Evolutionary conservation across 2,113 vertebrate species (phyloP).

Genomic region (Engraulis encrasicolus): DNA sequence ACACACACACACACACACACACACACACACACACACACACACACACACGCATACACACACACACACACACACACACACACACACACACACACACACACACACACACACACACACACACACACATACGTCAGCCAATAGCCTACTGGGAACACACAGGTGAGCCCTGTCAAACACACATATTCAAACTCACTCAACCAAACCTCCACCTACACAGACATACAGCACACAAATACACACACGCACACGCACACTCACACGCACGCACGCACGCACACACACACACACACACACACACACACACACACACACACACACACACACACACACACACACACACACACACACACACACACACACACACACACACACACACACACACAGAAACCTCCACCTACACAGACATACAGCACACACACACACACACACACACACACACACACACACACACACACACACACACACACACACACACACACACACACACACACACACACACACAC

Average conservation of each 20-base stretch:
- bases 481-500: not conserved
- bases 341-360: not conserved
- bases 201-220: not conserved
- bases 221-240: too few species aligned
- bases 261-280: too few species aligned
- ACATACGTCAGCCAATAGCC: too few species aligned
- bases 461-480: not conserved
- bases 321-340: not conserved
- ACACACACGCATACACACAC: not conserved
- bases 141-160: not conserved
- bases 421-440: too few species aligned
- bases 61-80: not conserved
- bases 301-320: not conserved
- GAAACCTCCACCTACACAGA: too few species aligned
- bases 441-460: too few species aligned
- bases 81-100: constrained; percentile 35
- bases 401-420: too few species aligned
- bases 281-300: too few species aligned
- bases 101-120: not conserved
- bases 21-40: not conserved
- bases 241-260: too few species aligned
- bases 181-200: too few species aligned
- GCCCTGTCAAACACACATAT: not conserved
- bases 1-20: constrained; percentile 15
- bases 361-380: not conserved